A percentile compares a stretch with the other conserved stretches of the same genome.
These are phyloP conservation scores for Pantherophis vulpinus DNA, from an alignment of 2,797 vertebrate species.

Conservation along the genomic window DNA sequence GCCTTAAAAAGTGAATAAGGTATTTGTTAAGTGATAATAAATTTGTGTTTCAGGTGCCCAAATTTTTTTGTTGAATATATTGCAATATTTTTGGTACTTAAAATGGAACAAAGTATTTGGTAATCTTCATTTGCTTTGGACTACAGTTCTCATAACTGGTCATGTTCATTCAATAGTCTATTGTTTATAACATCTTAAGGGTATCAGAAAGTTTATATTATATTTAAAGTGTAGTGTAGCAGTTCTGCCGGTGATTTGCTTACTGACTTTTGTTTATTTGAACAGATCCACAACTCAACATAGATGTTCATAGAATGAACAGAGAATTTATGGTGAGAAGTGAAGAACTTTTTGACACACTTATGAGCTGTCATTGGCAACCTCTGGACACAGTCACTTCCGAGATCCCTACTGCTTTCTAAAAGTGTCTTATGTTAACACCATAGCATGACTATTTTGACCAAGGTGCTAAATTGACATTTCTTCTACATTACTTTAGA, in stretches of 20 bases:
- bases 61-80: neutral
- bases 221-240: neutral
- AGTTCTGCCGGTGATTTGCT: neutral
- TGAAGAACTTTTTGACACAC: slow-evolving; percentile 88
- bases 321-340: slow-evolving; percentile 88
- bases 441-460: slow-evolving; percentile 70
- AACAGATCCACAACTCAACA: slow-evolving; percentile 81
- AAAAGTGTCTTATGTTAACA: slow-evolving; percentile 61
- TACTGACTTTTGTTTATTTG: slow-evolving; percentile 37
- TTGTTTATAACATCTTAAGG: neutral
- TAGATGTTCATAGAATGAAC: slow-evolving; percentile 87
- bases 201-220: neutral
- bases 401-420: slow-evolving; percentile 71
- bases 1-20: neutral
- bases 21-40: neutral
- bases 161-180: neutral
- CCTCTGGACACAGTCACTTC: slow-evolving; percentile 83
- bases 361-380: slow-evolving; percentile 90
- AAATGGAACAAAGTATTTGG: neutral
- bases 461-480: slow-evolving; percentile 72
- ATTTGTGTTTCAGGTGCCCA: neutral
- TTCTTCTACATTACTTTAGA: slow-evolving; percentile 66
- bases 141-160: neutral
- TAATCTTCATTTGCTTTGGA: neutral
- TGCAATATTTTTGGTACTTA: neutral